A percentile compares a stretch with the other conserved stretches of the same genome.
Conservation (phyloP, 1,140 invertebrate species). For the Drosophila nikananu region DNA sequence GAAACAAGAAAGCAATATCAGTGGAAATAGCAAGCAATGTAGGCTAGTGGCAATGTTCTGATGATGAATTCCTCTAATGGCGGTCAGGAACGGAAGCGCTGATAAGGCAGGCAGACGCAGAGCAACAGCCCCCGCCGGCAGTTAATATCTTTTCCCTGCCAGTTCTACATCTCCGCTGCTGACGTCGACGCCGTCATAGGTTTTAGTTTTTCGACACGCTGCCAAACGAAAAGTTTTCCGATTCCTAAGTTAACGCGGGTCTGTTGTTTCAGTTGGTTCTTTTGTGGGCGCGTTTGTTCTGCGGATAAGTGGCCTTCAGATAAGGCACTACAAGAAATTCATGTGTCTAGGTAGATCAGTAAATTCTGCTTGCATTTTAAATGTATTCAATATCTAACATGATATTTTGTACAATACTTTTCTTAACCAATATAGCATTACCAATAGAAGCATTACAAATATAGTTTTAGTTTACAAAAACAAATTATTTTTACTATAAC, state of each 20-base stretch:
- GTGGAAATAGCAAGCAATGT: constrained; percentile 6
- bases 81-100: constrained; percentile 39
- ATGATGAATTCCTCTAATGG: constrained; percentile 11
- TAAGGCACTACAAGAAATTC: background rate
- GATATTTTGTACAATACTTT: background rate
- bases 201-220: constrained; percentile 8
- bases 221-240: constrained; percentile 2
- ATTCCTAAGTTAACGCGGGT: background rate
- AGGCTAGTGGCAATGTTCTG: background rate
- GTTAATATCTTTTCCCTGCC: constrained; percentile 9
- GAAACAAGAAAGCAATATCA: constrained; percentile 34
- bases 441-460: background rate
- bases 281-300: constrained; percentile 4
- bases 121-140: constrained; percentile 7
- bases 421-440: background rate
- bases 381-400: background rate
- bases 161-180: constrained; percentile 17
- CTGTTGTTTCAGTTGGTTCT: constrained; percentile 11
- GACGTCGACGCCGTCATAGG: constrained; percentile 3
- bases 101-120: constrained; percentile 46
- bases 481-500: background rate
- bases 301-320: constrained; percentile 1
- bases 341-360: constrained; percentile 2
- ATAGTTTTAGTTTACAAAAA: background rate
- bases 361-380: too few species aligned